Evolutionary conservation across 2,888 invertebrate genomes (phyloP).

Genomic region (Proisotoma minuta): DNA sequence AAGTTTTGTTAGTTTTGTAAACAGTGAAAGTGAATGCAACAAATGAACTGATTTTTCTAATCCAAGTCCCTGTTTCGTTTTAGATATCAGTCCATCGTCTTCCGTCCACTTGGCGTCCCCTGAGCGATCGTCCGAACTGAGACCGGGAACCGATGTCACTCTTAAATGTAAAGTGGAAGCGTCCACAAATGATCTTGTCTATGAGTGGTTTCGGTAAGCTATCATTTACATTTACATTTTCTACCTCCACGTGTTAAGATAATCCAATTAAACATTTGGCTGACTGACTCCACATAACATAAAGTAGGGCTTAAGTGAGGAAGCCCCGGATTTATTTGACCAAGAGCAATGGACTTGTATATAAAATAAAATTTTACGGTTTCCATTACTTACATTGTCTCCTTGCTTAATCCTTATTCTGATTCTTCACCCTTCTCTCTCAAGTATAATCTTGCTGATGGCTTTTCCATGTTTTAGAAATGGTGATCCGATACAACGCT

Average conservation of each 20-base stretch:
- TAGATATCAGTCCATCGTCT: slow-evolving; percentile 61
- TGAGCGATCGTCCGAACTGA: slow-evolving; percentile 55
- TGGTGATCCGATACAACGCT: slow-evolving; percentile 59
- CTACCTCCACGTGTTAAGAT: too few relatives aligned
- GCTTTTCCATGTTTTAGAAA: slow-evolving; percentile 54
- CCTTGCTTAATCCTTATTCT: slow-evolving; percentile 10
- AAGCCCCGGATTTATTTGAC: too few relatives aligned
- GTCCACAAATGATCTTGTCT: slow-evolving; percentile 59
- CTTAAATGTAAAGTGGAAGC: slow-evolving; percentile 64
- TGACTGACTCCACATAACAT: too few relatives aligned
- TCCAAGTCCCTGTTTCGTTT: slow-evolving; percentile 48
- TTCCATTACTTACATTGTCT: too few relatives aligned
- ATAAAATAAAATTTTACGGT: slow-evolving; percentile 10
- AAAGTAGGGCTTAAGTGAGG: too few relatives aligned
- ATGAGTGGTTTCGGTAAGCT: slow-evolving; percentile 63
- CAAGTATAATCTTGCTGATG: slow-evolving; percentile 24
- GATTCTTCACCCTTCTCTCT: slow-evolving; percentile 9
- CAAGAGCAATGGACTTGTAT: background rate
- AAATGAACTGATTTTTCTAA: background rate
- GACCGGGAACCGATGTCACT: slow-evolving; percentile 56
- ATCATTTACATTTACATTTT: too few relatives aligned
- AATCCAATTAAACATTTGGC: too few relatives aligned
- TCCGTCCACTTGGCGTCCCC: slow-evolving; percentile 59
- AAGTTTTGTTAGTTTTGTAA: too few relatives aligned
- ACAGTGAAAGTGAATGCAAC: background rate